phyloP scores from a whole-genome alignment of 2,113 vertebrate species.

The Hypanus sabinus region DNA sequence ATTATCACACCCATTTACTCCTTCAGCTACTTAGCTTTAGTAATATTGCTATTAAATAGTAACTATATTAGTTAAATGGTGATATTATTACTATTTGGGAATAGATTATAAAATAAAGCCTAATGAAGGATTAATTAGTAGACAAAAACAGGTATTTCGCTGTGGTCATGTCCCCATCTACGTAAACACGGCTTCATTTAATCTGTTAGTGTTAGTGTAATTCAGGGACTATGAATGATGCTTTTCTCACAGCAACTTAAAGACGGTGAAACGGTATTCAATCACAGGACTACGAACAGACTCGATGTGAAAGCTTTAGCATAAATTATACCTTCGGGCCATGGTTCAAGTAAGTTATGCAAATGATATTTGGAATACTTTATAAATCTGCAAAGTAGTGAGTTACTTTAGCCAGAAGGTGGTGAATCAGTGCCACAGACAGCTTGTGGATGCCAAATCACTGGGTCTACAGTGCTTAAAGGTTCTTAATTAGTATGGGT shows the following conservation, averaged over 20 bases:
- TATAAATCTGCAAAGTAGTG: neutral
- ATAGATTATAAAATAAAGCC: too few species aligned
- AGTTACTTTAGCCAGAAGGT: neutral
- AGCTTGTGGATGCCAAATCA: too few species aligned
- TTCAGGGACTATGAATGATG: too few species aligned
- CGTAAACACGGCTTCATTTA: neutral
- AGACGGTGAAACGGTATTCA: neutral
- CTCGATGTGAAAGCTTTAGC: neutral
- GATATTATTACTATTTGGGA: too few species aligned
- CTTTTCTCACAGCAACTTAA: neutral
- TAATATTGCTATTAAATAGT: too few species aligned
- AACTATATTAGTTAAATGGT: too few species aligned
- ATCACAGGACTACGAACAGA: neutral
- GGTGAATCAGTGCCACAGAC: too few species aligned
- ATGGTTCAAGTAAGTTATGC: neutral
- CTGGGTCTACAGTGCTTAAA: too few species aligned
- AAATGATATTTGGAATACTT: neutral
- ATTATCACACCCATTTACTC: neutral
- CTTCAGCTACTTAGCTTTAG: neutral
- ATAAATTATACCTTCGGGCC: neutral
- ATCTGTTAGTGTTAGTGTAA: too few species aligned
- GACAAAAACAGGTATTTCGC: neutral
- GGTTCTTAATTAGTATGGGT: too few species aligned
- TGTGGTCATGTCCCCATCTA: neutral
- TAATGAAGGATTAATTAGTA: neutral